Percentiles rank a stretch among this genome's conserved stretches.
phyloP scores from a whole-genome alignment of 2,113 vertebrate genomes.

The Nycticorax nycticorax region DNA sequence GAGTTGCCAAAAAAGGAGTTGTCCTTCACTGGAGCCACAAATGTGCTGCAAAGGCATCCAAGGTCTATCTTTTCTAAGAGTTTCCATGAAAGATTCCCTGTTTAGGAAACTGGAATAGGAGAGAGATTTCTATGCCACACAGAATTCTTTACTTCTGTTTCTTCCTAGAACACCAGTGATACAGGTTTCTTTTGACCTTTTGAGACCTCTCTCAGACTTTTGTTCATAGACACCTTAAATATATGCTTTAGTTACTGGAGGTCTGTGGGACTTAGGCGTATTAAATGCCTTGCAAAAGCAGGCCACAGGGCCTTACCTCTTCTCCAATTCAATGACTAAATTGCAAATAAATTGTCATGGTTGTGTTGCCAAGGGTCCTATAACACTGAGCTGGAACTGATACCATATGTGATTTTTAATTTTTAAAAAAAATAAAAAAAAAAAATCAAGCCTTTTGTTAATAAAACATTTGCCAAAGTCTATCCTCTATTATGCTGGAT shows the following conservation, averaged over 20 bases:
- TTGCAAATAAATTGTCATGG: neutral
- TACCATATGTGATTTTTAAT: neutral
- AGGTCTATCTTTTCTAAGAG: neutral
- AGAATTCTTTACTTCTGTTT: neutral
- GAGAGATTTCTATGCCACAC: neutral
- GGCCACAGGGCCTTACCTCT: neutral
- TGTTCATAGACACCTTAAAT: neutral
- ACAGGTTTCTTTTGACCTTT: neutral
- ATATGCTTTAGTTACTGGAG: neutral
- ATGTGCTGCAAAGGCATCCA: neutral
- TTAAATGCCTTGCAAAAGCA: neutral
- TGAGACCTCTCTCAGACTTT: neutral
- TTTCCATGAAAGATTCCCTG: neutral
- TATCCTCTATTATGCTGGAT: neutral
- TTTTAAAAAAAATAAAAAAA: neutral
- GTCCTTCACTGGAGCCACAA: neutral
- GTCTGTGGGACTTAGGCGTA: neutral
- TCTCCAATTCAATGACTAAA: neutral
- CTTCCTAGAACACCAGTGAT: neutral
- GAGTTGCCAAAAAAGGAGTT: neutral
- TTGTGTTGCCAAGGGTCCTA: neutral
- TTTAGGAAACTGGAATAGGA: neutral
- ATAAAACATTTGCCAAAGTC: neutral
- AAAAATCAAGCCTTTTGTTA: neutral
- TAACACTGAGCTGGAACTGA: neutral